Base-by-base conservation (phyloP, 2,797 vertebrate genomes). In the Basileuterus tristriatus region DNA sequence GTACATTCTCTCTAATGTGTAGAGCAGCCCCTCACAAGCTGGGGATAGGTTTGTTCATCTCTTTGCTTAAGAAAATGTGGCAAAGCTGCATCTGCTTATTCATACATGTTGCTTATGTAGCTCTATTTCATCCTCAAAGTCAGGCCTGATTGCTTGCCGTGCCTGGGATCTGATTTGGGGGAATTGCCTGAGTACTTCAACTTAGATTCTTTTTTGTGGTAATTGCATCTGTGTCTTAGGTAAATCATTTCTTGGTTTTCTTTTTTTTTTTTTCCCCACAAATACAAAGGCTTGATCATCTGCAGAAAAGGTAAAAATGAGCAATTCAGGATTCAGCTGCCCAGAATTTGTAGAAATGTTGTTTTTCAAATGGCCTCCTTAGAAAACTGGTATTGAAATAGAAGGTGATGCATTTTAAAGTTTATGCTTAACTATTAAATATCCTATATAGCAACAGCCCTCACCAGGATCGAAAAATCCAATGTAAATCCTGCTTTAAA, bases 381-480 rank as follows among this genome's bases (percentile, higher is more conserved):
- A 68, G 58, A 91, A 89, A 81, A 20, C 34, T 64, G 32, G 1
- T 44, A 43, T 67, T 74, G 78, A 94, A 77, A 87, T 50, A 74
- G 36, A 65, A 78, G 52, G 78, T 52, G 83, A 72, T 36, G 6
- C 6, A 9, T 67, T 83, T 70, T 43, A 47, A 72, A 56, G 15
- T 46, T 89, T 53, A 67, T 56, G 19, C 24, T 89, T 87, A 87
- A 89, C 70, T 77, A 49, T 36, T 50, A 77, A 59, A 74, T 60
- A 77, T 27, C 30, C 6, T 7, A 0, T 26, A 14, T 5, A 78
- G 12, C 34, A 83, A 34, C 30, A 71, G 11, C 6, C 30, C 32
- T 74, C 11, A 34, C 29, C 60, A 67, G 41, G 9, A 37, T 83
- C 15, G 6, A 89, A 78, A 80, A 77, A 63, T 22, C 26, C 64